Evolutionary conservation across 23 tunicate genomes (phyloP), one percentile per base, ranked within the genome.

Genomic region (Phallusia fumigata): DNA sequence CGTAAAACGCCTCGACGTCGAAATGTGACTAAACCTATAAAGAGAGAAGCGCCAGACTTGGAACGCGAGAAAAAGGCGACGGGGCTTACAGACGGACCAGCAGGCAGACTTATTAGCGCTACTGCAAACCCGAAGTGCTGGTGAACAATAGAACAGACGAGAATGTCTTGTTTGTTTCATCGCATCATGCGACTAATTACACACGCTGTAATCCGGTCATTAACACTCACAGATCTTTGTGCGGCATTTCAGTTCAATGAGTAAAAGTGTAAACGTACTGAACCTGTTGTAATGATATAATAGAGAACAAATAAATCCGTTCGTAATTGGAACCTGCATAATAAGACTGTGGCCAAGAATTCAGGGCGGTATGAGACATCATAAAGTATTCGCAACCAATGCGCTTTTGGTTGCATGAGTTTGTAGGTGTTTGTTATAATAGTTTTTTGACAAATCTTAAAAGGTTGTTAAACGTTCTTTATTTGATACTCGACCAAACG

Each of bases 121-220:
- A 24, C 28, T 58, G 69, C 26, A 13, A 58, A 24, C 69, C 69
- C 3, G 15, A 1, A 16, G 16, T 24, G 69, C 11, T 22, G 1
- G 28, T 5, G 28, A 58, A 58, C 69, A 58, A 58, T 58, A 58
- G 69, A 58, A 58, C 47, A 40, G 47, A 13, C 69, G 13, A 24
- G 28, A 58, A 6, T 3, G 11, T 58, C 15, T 58, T 58, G 28
- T 58, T 58, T 58, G 69, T 58, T 58, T 58, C 26, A 58, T 58
- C 69, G 69, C 69, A 6, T 58, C 69, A 58, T 58, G 26, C 69
- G 69, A 22, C 69, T 24, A 58, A 58, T 58, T 58, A 58, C 69
- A 24, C 26, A 11, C 69, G 69, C 28, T 58, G 69, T 58, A 58
- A 58, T 58, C 69, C 69, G 69, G 69, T 58, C 69, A 58, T 58